These are phyloP conservation scores for Maconellicoccus hirsutus DNA, from an alignment of 1,140 invertebrate species.

Conservation along the genomic window DNA sequence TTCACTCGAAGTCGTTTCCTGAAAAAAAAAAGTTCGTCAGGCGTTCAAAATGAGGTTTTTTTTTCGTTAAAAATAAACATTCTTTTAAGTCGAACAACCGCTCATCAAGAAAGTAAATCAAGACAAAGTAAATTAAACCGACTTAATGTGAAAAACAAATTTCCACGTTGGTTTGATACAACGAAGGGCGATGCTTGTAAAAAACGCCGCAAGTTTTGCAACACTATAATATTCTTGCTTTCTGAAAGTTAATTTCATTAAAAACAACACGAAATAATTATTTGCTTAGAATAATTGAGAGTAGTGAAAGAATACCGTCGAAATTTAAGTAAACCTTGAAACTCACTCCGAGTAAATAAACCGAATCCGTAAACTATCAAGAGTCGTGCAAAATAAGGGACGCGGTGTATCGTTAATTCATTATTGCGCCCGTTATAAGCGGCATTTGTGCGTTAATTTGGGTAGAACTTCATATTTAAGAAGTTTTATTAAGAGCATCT, in stretches of 20 bases:
- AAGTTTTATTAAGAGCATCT: no score
- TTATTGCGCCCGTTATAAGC: no score
- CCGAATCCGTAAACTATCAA: neutral
- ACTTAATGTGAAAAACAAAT: constrained; percentile 2
- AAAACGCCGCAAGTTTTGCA: neutral
- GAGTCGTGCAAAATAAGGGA: neutral
- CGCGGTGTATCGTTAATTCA: no score
- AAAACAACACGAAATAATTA: neutral
- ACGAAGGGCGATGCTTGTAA: neutral
- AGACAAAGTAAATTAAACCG: neutral
- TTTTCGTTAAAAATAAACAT: neutral
- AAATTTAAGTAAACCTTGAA: neutral
- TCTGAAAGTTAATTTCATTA: neutral
- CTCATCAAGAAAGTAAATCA: neutral
- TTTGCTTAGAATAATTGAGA: neutral
- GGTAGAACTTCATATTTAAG: no score
- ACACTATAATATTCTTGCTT: neutral
- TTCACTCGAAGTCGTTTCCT: no score
- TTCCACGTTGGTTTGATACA: neutral
- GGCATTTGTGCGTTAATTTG: no score
- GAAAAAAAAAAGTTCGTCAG: no score
- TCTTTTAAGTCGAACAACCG: neutral
- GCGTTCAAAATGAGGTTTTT: no score
- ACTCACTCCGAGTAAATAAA: neutral
- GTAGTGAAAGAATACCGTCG: neutral